These are phyloP conservation scores for Coenonympha glycerion DNA, from an alignment of 2,888 invertebrate genomes.

Conservation along the genomic window DNA sequence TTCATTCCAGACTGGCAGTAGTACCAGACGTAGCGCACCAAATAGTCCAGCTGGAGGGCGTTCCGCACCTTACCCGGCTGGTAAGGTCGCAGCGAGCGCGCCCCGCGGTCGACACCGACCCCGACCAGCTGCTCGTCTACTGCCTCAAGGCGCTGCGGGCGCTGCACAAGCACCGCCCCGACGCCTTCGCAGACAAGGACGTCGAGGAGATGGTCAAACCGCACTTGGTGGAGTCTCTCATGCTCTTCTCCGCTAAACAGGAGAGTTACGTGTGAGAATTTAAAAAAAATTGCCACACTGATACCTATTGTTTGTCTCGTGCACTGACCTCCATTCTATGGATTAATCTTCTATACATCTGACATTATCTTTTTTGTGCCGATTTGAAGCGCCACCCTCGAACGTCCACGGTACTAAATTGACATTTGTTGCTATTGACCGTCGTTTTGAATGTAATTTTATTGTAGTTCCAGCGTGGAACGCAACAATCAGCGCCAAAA, in stretches of 20 bases:
- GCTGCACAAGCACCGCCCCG: constrained; percentile 64
- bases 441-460: too few species aligned
- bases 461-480: too few species aligned
- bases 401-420: too few species aligned
- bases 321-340: too few species aligned
- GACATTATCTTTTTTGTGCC: too few species aligned
- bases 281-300: too few species aligned
- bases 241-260: constrained; percentile 85
- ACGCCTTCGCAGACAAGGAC: constrained; percentile 71
- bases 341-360: too few species aligned
- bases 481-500: too few species aligned
- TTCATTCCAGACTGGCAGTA: constrained; percentile 76
- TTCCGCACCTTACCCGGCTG: constrained; percentile 79
- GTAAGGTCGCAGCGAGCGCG: constrained; percentile 76
- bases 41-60: constrained; percentile 81
- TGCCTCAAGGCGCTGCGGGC: constrained; percentile 65
- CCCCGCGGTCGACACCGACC: constrained; percentile 52
- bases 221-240: constrained; percentile 84
- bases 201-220: constrained; percentile 84
- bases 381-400: too few species aligned
- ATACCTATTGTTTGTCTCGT: too few species aligned
- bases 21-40: constrained; percentile 81
- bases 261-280: constrained; percentile 87
- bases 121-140: constrained; percentile 65
- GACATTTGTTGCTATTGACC: too few species aligned